Evolutionary conservation across 2,797 vertebrate genomes (phyloP).

Genomic region (Poecilia picta): DNA sequence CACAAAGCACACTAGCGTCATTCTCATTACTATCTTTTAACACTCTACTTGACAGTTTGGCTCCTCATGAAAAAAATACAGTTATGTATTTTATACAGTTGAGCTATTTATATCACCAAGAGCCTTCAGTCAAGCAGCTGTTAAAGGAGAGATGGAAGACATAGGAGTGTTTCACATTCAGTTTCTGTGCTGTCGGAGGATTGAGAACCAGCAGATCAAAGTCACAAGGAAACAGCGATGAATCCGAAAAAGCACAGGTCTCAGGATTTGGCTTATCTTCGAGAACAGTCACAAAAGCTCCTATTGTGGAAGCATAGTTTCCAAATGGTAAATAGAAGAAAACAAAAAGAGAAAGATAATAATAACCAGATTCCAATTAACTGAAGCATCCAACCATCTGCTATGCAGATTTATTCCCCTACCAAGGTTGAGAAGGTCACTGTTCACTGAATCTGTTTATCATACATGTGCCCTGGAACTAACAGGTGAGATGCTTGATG

Average conservation of each 20-base stretch:
- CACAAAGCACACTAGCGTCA: slow-evolving; percentile 3
- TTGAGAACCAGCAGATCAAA: slow-evolving; percentile 57
- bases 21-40: not conserved
- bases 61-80: slow-evolving; percentile 24
- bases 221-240: slow-evolving; percentile 34
- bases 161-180: slow-evolving; percentile 14
- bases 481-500: slow-evolving; percentile 66
- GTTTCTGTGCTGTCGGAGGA: slow-evolving; percentile 39
- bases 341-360: slow-evolving; percentile 27
- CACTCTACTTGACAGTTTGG: slow-evolving; percentile 20
- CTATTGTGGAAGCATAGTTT: slow-evolving; percentile 32
- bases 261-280: slow-evolving; percentile 27
- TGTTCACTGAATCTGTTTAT: slow-evolving; percentile 68
- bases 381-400: slow-evolving; percentile 56
- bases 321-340: slow-evolving; percentile 6
- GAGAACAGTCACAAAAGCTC: slow-evolving; percentile 32
- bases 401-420: slow-evolving; percentile 38
- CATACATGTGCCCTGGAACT: slow-evolving; percentile 63
- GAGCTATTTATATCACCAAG: slow-evolving; percentile 31
- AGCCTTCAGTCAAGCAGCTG: slow-evolving; percentile 29
- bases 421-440: slow-evolving; percentile 54
- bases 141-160: slow-evolving; percentile 12
- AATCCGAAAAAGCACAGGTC: slow-evolving; percentile 28
- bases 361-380: slow-evolving; percentile 62
- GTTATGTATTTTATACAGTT: no score